Percentiles rank a stretch among this genome's conserved stretches.
Conservation (phyloP, 2,888 invertebrate species). For the Myathropa florea region DNA sequence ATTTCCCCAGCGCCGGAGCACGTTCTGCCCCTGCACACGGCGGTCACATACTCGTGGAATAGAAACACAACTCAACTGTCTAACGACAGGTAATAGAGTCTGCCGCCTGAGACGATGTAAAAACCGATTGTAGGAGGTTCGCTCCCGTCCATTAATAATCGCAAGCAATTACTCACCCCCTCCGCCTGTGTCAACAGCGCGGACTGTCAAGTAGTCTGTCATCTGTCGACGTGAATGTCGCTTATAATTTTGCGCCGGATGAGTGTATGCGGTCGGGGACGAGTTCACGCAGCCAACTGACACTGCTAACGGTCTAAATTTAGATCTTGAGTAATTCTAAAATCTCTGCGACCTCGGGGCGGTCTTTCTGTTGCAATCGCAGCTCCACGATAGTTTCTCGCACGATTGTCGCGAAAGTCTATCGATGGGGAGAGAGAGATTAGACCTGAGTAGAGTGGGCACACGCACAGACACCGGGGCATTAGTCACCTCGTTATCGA, state of each 20-base stretch:
- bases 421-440: background rate
- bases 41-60: too few relatives aligned
- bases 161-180: constrained; percentile 17
- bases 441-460: background rate
- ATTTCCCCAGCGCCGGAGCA: background rate
- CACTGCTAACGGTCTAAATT: constrained; percentile 52
- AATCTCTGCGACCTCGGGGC: constrained; percentile 25
- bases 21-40: too few relatives aligned
- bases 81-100: background rate
- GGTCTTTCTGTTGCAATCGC: background rate
- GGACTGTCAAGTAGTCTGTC: constrained; percentile 17
- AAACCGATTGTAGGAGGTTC: background rate
- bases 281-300: constrained; percentile 29
- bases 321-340: constrained; percentile 61
- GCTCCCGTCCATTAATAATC: constrained; percentile 21
- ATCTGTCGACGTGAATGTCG: constrained; percentile 23
- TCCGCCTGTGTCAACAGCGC: background rate
- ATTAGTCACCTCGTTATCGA: background rate
- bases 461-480: background rate
- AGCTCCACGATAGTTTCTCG: background rate
- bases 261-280: constrained; percentile 35
- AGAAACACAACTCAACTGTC: too few relatives aligned
- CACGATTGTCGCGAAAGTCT: background rate
- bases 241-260: constrained; percentile 3
- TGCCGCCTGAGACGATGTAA: background rate